phyloP scores from a whole-genome alignment of 2,797 vertebrate genomes.

The Tadarida brasiliensis region DNA sequence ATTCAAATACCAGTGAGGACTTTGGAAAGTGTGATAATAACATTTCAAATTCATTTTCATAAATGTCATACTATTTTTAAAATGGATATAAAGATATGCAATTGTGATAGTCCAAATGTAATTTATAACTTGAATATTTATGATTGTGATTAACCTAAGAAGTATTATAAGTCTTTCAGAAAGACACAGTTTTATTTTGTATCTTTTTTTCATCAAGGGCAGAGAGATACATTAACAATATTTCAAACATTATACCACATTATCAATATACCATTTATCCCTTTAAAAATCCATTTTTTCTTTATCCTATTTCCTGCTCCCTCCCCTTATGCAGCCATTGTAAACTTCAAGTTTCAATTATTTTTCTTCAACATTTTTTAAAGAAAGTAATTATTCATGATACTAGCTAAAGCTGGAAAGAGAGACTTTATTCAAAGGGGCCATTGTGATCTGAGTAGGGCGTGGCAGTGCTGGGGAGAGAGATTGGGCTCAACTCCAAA shows the following conservation, averaged over 20 bases:
- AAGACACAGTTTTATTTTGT: neutral
- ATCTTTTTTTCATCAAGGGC: neutral
- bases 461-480: neutral
- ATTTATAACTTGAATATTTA: conserved; percentile 58
- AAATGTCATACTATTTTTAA: conserved; percentile 61
- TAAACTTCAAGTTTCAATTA: neutral
- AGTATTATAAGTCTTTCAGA: conserved; percentile 8
- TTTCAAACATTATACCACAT: neutral
- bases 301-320: neutral
- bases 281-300: neutral
- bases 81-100: neutral
- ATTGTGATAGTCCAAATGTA: neutral
- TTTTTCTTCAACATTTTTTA: neutral
- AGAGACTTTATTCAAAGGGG: neutral
- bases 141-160: neutral
- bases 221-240: neutral
- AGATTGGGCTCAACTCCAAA: neutral
- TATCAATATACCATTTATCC: neutral
- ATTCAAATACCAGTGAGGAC: conserved; percentile 24
- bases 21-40: conserved; percentile 44
- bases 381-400: neutral
- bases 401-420: neutral
- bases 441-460: neutral
- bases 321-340: neutral
- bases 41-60: conserved; percentile 42